These are phyloP conservation scores for Turritopsis rubra DNA, from an alignment of 30 jellyfish, hydroid and myxozoan genomes.

Conservation along the genomic window DNA sequence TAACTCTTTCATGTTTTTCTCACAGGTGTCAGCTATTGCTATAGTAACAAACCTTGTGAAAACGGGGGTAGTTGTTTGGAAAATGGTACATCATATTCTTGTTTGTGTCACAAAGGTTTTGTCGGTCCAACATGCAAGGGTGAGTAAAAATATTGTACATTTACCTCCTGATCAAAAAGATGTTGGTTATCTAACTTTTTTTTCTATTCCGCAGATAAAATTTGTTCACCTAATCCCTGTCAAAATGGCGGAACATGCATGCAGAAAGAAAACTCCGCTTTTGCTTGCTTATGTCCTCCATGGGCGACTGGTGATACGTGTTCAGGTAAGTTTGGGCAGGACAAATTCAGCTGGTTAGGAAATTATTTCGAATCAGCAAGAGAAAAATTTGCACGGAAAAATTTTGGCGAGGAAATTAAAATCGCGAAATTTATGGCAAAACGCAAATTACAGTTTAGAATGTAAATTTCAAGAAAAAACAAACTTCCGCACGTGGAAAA, in stretches of 20 bases:
- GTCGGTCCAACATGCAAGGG: constrained; percentile 89
- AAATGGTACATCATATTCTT: constrained; percentile 29
- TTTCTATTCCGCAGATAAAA: too few species aligned
- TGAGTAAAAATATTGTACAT: background rate
- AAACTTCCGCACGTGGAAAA: too few species aligned
- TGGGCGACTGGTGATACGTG: constrained; percentile 40
- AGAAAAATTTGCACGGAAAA: too few species aligned
- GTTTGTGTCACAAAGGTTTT: constrained; percentile 68
- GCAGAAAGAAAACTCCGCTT: constrained; percentile 26
- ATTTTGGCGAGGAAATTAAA: too few species aligned
- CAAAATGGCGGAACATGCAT: constrained; percentile 33
- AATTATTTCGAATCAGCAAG: too few species aligned
- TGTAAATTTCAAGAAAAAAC: too few species aligned
- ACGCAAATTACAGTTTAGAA: too few species aligned
- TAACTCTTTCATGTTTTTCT: too few species aligned
- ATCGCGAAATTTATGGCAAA: too few species aligned
- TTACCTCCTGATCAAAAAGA: too few species aligned
- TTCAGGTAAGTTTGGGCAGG: background rate
- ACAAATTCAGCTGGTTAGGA: background rate
- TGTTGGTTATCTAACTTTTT: too few species aligned
- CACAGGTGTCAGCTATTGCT: constrained; percentile 6
- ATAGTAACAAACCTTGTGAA: constrained; percentile 3
- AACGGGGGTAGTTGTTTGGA: constrained; percentile 25
- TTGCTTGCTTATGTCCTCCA: constrained; percentile 33
- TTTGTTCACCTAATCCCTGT: constrained; percentile 32